Evolutionary conservation across 2,888 invertebrate species (phyloP).

Genomic region (Liodrosophila aerea): DNA sequence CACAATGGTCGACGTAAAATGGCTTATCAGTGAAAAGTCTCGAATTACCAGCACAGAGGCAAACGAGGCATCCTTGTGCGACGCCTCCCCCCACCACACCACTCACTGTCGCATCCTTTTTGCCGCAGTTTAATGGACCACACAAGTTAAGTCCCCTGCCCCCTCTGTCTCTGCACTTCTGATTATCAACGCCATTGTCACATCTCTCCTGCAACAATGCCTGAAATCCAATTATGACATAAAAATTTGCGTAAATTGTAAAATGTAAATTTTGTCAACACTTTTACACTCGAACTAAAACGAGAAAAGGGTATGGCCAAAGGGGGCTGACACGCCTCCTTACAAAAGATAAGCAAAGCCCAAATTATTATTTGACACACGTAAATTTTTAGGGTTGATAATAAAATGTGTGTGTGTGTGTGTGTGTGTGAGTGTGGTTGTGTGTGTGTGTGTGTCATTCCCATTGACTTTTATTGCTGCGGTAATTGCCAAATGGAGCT

Average conservation of each 20-base stretch:
- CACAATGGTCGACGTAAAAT: constrained; percentile 52
- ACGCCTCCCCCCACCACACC: constrained; percentile 9
- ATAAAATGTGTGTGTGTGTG: constrained; percentile 46
- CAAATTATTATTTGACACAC: constrained; percentile 75
- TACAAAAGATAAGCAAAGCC: constrained; percentile 47
- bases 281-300: constrained; percentile 26
- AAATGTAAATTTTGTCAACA: constrained; percentile 71
- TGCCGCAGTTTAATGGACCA: constrained; percentile 44
- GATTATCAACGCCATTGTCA: constrained; percentile 69
- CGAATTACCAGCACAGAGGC: constrained; percentile 56
- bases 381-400: constrained; percentile 63
- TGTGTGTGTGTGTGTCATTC: constrained; percentile 30
- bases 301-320: constrained; percentile 35
- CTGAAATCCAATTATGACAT: constrained; percentile 73
- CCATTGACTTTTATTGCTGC: constrained; percentile 73
- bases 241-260: constrained; percentile 74
- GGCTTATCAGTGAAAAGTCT: constrained; percentile 68
- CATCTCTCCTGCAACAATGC: constrained; percentile 59
- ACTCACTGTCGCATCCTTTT: too few relatives aligned
- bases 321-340: constrained; percentile 8
- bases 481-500: constrained; percentile 76
- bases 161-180: constrained; percentile 5
- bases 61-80: constrained; percentile 33
- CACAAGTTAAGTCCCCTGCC: constrained; percentile 21
- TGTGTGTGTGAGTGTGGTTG: constrained; percentile 52